phyloP scores from a whole-genome alignment of 2,888 invertebrate genomes.

The Cinara cedri region DNA sequence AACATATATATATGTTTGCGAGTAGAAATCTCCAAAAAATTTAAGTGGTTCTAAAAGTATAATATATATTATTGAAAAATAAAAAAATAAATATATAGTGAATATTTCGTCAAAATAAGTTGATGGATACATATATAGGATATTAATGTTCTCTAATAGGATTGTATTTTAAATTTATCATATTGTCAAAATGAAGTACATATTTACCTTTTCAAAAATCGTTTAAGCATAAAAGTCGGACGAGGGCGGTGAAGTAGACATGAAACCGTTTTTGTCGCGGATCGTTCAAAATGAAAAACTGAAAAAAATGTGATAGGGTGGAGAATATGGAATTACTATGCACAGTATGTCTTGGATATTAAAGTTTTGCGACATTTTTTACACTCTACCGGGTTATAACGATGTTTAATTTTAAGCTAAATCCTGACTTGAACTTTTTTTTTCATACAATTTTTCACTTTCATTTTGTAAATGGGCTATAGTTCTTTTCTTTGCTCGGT shows the following conservation, averaged over 20 bases:
- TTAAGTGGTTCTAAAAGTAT: too few species aligned
- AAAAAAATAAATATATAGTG: constrained; percentile 17
- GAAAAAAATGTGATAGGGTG: constrained; percentile 39
- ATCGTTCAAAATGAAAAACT: constrained; percentile 50
- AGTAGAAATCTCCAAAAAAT: too few species aligned
- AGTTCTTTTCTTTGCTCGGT: constrained; percentile 16
- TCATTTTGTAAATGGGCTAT: constrained; percentile 40
- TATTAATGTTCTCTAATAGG: not conserved
- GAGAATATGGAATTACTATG: constrained; percentile 41
- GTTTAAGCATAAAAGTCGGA: constrained; percentile 36
- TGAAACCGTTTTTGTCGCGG: constrained; percentile 50
- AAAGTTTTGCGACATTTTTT: constrained; percentile 46
- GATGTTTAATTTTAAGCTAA: constrained; percentile 46
- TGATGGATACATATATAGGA: constrained; percentile 5
- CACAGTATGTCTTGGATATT: constrained; percentile 25
- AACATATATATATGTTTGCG: too few species aligned
- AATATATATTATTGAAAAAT: too few species aligned
- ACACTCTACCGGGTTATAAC: not conserved
- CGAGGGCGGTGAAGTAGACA: constrained; percentile 17
- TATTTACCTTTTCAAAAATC: constrained; percentile 39
- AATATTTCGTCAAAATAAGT: constrained; percentile 16
- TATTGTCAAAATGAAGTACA: constrained; percentile 25
- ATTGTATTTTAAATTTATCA: constrained; percentile 23
- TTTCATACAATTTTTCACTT: constrained; percentile 35
- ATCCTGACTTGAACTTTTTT: constrained; percentile 32